Evolutionary conservation across 2,797 vertebrate species (phyloP), one percentile per base, ranked within the genome.

Genomic region (Sebastes cheni): DNA sequence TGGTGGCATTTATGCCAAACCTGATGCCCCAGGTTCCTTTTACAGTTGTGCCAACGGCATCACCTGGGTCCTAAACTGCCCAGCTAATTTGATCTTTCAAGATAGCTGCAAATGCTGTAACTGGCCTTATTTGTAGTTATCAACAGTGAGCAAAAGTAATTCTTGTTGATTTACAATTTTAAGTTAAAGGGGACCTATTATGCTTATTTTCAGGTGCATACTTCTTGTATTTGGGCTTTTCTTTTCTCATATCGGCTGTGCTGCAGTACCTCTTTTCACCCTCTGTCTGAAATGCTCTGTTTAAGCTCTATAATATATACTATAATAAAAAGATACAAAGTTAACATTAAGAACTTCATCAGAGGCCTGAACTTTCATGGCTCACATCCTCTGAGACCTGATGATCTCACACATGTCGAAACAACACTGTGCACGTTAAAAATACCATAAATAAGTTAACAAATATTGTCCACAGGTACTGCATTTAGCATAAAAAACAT

Each of bases 81-180:
- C 70, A n/a, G 0, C 3, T 27, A 65, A 12, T 58, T 88, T 94
- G 54, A 77, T 94, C 22, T 96, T 90, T 67, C 14, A 12, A 5
- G 46, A 77, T 0, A 71, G 59, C 65, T 96, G 95, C 77, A 79
- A 86, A 29, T 95, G 95, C 80, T 96, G 95, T 60, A 72, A 66
- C 58, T 80, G 89, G 86, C 87, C 42, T 46, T 16, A 18, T 14
- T 12, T 52, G 7, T 36, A 22, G 18, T 18, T 34, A 46, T 55
- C 52, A 55, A 55, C 9, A 56, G 55, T 56, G 52, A 55, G 52
- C 52, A 55, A 23, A 55, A 55, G n/a, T 46, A 46, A 46, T 52
- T 52, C 50, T 52, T 52, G 50, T 52, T 52, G 50, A 52, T 20
- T 52, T 52, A 52, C 18, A 52, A 52, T 52, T 46, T 46, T 46